Evolutionary conservation across 2,113 vertebrate genomes (phyloP).

Genomic region (Pagrus major): DNA sequence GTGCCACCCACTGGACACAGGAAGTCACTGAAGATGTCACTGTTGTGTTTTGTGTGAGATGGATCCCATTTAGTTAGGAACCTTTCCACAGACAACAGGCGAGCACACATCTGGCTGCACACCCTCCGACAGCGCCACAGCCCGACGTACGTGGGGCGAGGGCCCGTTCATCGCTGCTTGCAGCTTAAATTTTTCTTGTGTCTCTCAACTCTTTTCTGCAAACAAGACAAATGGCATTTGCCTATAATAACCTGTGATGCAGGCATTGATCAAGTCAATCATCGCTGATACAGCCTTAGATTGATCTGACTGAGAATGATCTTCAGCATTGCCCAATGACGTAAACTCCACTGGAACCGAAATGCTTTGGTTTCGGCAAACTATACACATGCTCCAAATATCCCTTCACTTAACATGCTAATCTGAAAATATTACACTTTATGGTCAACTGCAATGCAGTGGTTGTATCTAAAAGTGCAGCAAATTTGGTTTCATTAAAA

Average conservation of each 20-base stretch:
- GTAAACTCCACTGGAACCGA: slow-evolving; percentile 35
- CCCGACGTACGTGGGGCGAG: too few relatives aligned
- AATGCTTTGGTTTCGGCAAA: slow-evolving; percentile 3
- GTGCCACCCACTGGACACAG: too few relatives aligned
- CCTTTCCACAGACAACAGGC: too few relatives aligned
- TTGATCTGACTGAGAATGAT: not conserved
- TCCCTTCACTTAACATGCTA: slow-evolving; percentile 51
- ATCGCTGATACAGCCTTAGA: slow-evolving; percentile 4
- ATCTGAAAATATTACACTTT: slow-evolving; percentile 44
- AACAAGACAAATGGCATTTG: slow-evolving; percentile 1
- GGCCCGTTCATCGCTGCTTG: too few relatives aligned
- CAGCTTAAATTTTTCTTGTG: too few relatives aligned
- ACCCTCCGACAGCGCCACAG: too few relatives aligned
- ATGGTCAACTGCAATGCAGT: slow-evolving; percentile 46
- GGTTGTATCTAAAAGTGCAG: slow-evolving; percentile 58
- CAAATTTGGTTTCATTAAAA: slow-evolving; percentile 65
- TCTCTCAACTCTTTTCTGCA: not conserved
- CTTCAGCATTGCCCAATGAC: slow-evolving; percentile 27
- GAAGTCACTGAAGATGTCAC: too few relatives aligned
- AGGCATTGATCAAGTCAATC: slow-evolving; percentile 2
- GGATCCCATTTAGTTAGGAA: too few relatives aligned
- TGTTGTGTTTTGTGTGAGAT: too few relatives aligned
- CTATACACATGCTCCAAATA: slow-evolving; percentile 47
- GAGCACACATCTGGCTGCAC: too few relatives aligned
- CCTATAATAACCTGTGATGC: not conserved